Base-by-base conservation (phyloP, 2,888 invertebrate genomes). In the Aphidoletes aphidimyza region DNA sequence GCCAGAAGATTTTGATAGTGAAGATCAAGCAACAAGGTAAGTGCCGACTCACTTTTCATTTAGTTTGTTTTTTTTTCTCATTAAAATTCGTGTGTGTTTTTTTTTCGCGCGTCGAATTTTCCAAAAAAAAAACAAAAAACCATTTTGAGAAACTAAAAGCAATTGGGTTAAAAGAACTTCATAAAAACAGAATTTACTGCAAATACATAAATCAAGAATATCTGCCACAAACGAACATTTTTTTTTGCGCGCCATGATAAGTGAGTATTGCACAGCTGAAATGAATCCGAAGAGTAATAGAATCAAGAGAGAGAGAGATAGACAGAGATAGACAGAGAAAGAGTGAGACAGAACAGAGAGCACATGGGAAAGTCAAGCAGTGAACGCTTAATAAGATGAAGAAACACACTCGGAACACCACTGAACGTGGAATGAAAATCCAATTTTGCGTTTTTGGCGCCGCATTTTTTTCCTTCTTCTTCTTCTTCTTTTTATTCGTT, bases 361-460 rank as follows among this genome's bases (percentile, higher is more conserved):
- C 69, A 69, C 69, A 69, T 69, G 69, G 69, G 69, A 69, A 69
- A 69, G 34, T 69, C 69, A 69, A 30, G 69, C 69, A 34, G 30
- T n/a, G n/a, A n/a, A n/a, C n/a, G 30, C 69, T 69, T 69, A 69
- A 30, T 69, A 30, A 69, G 69, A 69, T 30, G 54, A 69, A 6
- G 0, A 26, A 69, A 30, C 26, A 69, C 26, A 9, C 42, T 9
- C 42, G 11, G 8, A 42, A 42, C n/a, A n/a, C 6, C 42, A 42
- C 42, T 9, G 8, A 42, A 6, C 69, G 26, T 30, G 14, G 3
- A 69, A 30, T 69, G 36, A 81, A 81, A 81, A 81, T 81, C 81
- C 81, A 81, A 81, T 81, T 81, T 81, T 81, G 81, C 81, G 81
- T 81, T 81, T 69, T 81, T 81, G 81, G 81, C 81, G 81, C 81